phyloP scores from a whole-genome alignment of 2,888 invertebrate genomes.

The Drosophila koepferae region DNA sequence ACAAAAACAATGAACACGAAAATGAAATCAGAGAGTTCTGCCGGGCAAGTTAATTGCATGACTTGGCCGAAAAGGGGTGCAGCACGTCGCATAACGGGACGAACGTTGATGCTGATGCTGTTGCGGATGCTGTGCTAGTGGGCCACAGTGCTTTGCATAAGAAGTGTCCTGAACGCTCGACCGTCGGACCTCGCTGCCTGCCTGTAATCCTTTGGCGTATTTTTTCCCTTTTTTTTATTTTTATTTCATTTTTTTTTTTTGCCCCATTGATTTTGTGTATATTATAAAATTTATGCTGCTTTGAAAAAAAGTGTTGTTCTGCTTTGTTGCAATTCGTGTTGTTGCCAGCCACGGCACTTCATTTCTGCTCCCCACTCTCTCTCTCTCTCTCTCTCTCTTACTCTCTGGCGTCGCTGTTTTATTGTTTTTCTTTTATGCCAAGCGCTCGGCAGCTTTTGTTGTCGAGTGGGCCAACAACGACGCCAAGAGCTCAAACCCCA shows the following conservation, averaged over 20 bases:
- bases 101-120: background rate
- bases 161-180: constrained; percentile 54
- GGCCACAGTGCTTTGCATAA: constrained; percentile 59
- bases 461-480: constrained; percentile 64
- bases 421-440: constrained; percentile 39
- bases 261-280: constrained; percentile 74
- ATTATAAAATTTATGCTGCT: constrained; percentile 81
- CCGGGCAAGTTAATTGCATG: constrained; percentile 73
- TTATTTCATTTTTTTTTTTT: constrained; percentile 5
- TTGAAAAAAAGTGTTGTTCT: constrained; percentile 50
- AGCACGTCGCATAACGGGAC: constrained; percentile 1
- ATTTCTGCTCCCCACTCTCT: constrained; percentile 49
- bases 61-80: constrained; percentile 9
- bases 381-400: background rate
- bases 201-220: constrained; percentile 57
- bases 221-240: background rate
- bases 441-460: constrained; percentile 74
- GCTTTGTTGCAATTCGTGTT: constrained; percentile 72
- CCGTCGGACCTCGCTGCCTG: constrained; percentile 26
- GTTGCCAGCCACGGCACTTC: constrained; percentile 47
- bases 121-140: constrained; percentile 32
- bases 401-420: constrained; percentile 2
- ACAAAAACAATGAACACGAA: constrained; percentile 47
- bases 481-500: constrained; percentile 63
- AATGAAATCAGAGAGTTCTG: constrained; percentile 58